Conservation (phyloP, 2,797 vertebrate species). For the Dendrocincla tyrannina region DNA sequence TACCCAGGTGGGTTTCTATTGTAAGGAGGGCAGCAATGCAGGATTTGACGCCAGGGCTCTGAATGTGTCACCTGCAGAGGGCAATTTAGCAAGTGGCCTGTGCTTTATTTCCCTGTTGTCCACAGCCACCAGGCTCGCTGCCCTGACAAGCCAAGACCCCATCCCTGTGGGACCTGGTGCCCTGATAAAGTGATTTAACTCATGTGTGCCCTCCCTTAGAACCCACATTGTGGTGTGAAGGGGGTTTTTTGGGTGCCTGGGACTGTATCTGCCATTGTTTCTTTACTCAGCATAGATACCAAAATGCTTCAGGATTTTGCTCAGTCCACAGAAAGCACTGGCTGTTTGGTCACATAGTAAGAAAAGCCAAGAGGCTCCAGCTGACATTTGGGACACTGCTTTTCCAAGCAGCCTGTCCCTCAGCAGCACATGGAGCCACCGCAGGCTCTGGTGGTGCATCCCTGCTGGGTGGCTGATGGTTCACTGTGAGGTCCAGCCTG, state of each 20-base stretch:
- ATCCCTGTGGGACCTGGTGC: not conserved
- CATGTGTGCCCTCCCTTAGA: not conserved
- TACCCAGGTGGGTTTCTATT: slow-evolving; percentile 65
- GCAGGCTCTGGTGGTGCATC: not conserved
- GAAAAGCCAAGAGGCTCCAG: not conserved
- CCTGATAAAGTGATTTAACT: not conserved
- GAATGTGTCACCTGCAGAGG: slow-evolving; percentile 57
- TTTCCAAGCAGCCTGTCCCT: not conserved
- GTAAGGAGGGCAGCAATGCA: slow-evolving; percentile 31
- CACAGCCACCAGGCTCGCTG: not conserved
- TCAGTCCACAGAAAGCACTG: not conserved
- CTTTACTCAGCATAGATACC: not conserved
- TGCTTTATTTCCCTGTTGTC: not conserved
- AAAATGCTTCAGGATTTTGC: not conserved
- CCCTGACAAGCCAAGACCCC: not conserved
- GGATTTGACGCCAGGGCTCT: slow-evolving; percentile 61
- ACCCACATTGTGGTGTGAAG: not conserved
- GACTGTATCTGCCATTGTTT: not conserved
- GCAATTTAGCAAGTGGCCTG: slow-evolving; percentile 17
- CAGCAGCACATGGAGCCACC: rapidly evolving
- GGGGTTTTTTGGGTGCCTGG: not conserved
- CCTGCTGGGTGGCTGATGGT: rapidly evolving
- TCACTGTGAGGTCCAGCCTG: not conserved
- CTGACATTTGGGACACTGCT: not conserved
- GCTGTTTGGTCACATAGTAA: rapidly evolving